Percentiles rank a stretch among this genome's conserved stretches.
phyloP scores from a whole-genome alignment of 2,113 vertebrate genomes.

The Apodemus speciosus region DNA sequence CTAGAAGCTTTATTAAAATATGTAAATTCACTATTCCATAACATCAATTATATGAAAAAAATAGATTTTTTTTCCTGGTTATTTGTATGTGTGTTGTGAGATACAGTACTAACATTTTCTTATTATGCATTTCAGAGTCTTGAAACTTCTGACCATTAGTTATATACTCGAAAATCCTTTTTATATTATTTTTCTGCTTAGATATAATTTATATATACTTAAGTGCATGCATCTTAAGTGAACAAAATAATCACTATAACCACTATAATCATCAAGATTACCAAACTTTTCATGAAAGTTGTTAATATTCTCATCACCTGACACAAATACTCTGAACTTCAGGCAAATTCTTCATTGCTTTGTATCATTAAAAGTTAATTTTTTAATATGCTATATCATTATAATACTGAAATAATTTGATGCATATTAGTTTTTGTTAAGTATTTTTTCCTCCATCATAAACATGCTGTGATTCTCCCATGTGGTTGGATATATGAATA shows the following conservation, averaged over 20 bases:
- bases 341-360: not conserved
- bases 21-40: not conserved
- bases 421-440: not conserved
- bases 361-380: not conserved
- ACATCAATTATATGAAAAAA: not conserved
- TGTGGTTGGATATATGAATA: not conserved
- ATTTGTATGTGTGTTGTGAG: not conserved
- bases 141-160: not conserved
- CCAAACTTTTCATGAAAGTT: not conserved
- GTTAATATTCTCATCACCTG: not conserved
- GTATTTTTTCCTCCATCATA: not conserved
- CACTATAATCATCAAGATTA: not conserved
- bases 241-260: not conserved
- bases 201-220: not conserved
- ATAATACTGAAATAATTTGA: not conserved
- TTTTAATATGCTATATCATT: not conserved
- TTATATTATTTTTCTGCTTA: not conserved
- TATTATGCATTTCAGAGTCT: not conserved
- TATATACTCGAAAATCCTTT: not conserved
- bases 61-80: not conserved
- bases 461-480: not conserved
- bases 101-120: not conserved
- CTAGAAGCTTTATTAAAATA: not conserved
- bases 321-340: not conserved
- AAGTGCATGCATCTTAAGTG: not conserved